Evolutionary conservation across 2,888 invertebrate genomes (phyloP), one percentile per base, ranked within the genome.

Genomic region (Esperia sulphurella): DNA sequence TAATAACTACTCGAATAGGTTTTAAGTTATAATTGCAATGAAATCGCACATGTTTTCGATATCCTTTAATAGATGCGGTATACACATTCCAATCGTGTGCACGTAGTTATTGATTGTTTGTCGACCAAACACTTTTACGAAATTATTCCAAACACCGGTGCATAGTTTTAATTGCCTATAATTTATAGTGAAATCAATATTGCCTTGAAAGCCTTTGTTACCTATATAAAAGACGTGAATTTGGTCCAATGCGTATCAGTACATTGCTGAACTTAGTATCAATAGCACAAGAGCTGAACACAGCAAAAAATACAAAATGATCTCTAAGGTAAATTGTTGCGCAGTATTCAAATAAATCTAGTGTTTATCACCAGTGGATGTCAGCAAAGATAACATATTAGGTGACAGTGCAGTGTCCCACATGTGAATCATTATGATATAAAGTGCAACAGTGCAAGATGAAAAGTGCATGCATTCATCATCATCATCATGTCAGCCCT

Each of bases 131-230:
- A 14, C 31, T 31, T 46, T 46, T 46, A 46, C 46, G 29, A 46
- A 31, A 46, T 35, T 9, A 21, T 41, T 41, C 33, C 46, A 41
- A 21, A 41, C 33, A 31, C 39, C 10, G 21, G n/a, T 35, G 28
- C 41, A 41, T 41, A 40, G n/a, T 45, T 14, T 28, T 12, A 37
- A 9, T 40, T 10, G 14, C 40, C 13, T 31, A 31, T 40, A 29
- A 45, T 30, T 38, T 41, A 35, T 14, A 41, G 46, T 41, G 45
- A 45, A 45, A 43, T 39, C 50, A 41, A 35, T 45, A 45, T 28
- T 33, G 13, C 31, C 31, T 40, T 28, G 45, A 13, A 37, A 51
- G 37, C 3, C 38, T 31, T 41, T 47, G 42, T 43, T 42, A 30
- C 43, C 33, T 39, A 43, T 47, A 47, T 47, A 47, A 47, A 47